These are phyloP conservation scores for Spongia lamella DNA, from an alignment of 37 sponge, comb jelly and placozoan genomes.

Conservation along the genomic window DNA sequence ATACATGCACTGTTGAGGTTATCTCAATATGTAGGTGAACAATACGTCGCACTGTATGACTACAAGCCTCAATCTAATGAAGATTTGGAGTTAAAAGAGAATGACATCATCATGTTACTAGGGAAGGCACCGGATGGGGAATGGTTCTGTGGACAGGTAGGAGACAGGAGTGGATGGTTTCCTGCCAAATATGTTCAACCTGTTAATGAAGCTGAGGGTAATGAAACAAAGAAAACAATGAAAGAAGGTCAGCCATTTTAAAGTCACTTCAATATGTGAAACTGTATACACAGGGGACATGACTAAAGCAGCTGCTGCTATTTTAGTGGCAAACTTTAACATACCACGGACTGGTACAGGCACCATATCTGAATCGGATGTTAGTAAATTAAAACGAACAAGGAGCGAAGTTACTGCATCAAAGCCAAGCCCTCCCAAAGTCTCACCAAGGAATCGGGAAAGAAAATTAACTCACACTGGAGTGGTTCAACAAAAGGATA, in stretches of 20 bases:
- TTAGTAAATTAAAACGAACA: no score
- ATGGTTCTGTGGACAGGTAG: neutral
- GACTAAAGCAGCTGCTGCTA: slow-evolving; percentile 60
- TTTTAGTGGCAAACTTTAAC: slow-evolving; percentile 36
- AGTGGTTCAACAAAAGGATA: slow-evolving; percentile 3
- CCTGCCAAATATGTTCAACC: slow-evolving; percentile 10
- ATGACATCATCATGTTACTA: slow-evolving; percentile 59
- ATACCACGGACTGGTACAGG: no score
- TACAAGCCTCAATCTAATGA: slow-evolving; percentile 54
- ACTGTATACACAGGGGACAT: neutral
- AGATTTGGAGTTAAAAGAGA: slow-evolving; percentile 54
- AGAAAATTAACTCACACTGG: no score
- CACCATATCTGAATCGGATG: no score
- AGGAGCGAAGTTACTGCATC: neutral
- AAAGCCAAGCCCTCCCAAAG: neutral
- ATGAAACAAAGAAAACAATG: slow-evolving; percentile 4
- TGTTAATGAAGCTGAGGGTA: neutral
- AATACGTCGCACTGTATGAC: slow-evolving; percentile 50
- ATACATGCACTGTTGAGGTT: no score
- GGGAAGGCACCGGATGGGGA: slow-evolving; percentile 24
- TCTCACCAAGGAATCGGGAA: neutral
- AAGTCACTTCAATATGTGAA: no score
- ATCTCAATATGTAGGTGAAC: slow-evolving; percentile 20
- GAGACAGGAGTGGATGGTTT: slow-evolving; percentile 20
- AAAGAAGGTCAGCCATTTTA: neutral